A percentile compares a stretch with the other conserved stretches of the same genome.
Conservation (phyloP, 2,888 invertebrate species). For the Drosophila nigritarsus region DNA sequence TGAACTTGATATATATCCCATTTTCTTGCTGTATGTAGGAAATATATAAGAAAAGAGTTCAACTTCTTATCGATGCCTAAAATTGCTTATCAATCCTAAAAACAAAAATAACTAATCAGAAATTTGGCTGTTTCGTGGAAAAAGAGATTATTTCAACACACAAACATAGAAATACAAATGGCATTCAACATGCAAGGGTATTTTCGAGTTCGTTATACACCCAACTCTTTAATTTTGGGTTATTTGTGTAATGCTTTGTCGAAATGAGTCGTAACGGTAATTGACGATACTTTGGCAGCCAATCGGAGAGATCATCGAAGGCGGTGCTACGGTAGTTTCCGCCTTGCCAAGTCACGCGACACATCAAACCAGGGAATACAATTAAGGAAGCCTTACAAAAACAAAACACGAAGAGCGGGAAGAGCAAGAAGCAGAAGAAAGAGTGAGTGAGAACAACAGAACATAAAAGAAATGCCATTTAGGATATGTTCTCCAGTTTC, state of each 20-base stretch:
- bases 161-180: background rate
- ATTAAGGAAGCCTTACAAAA: slow-evolving; percentile 39
- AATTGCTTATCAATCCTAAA: background rate
- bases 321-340: slow-evolving; percentile 56
- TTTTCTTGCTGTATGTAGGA: background rate
- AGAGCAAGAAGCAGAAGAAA: background rate
- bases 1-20: too few relatives aligned
- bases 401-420: background rate
- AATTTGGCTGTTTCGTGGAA: background rate
- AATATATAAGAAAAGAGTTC: background rate
- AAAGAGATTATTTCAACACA: background rate
- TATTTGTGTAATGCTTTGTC: background rate
- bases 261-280: slow-evolving; percentile 59
- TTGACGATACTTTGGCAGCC: slow-evolving; percentile 58
- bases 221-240: background rate
- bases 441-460: background rate
- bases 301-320: slow-evolving; percentile 57
- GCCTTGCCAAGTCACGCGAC: slow-evolving; percentile 52
- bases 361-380: slow-evolving; percentile 12
- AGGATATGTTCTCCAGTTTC: slow-evolving; percentile 34
- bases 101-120: background rate
- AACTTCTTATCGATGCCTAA: background rate
- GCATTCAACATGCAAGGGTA: background rate
- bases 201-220: background rate
- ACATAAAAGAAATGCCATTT: slow-evolving; percentile 48